phyloP scores from a whole-genome alignment of 2,888 invertebrate species.

The Scaptomyza tumidula region DNA sequence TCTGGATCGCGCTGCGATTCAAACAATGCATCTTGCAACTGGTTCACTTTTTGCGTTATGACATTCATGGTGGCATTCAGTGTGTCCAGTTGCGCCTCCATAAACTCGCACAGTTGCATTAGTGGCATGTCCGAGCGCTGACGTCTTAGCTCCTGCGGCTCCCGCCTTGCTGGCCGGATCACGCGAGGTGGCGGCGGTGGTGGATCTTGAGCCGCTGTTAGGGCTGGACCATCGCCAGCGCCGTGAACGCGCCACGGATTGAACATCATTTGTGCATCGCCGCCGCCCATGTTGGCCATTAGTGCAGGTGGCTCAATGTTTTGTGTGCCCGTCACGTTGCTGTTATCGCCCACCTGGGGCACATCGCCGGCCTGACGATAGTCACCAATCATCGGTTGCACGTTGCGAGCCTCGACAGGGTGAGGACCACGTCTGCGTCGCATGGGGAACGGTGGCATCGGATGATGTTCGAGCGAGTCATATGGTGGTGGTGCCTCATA shows the following conservation, averaged over 20 bases:
- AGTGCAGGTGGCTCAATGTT: constrained; percentile 17
- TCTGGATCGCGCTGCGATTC: constrained; percentile 41
- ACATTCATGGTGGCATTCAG: constrained; percentile 34
- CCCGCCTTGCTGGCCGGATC: constrained; percentile 43
- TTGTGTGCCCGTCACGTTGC: constrained; percentile 43
- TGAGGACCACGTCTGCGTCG: not conserved
- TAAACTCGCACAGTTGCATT: constrained; percentile 32
- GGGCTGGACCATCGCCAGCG: constrained; percentile 34
- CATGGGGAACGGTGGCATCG: not conserved
- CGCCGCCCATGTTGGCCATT: constrained; percentile 43
- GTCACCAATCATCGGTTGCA: not conserved
- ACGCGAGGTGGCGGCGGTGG: constrained; percentile 9
- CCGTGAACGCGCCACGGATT: constrained; percentile 14
- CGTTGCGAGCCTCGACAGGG: not conserved
- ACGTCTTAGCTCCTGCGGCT: constrained; percentile 41
- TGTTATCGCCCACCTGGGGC: constrained; percentile 42
- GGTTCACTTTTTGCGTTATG: constrained; percentile 28
- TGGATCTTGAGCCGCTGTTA: not conserved
- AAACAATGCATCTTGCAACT: not conserved
- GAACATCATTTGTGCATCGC: constrained; percentile 44
- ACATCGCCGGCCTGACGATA: constrained; percentile 39
- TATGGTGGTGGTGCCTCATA: not conserved
- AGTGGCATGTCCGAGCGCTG: constrained; percentile 40
- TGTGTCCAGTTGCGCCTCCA: constrained; percentile 35
- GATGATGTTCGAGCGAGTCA: not conserved